A percentile compares a stretch with the other conserved stretches of the same genome.
These are phyloP conservation scores for Odobenus rosmarus DNA, from an alignment of 2,113 vertebrate species.

Conservation along the genomic window DNA sequence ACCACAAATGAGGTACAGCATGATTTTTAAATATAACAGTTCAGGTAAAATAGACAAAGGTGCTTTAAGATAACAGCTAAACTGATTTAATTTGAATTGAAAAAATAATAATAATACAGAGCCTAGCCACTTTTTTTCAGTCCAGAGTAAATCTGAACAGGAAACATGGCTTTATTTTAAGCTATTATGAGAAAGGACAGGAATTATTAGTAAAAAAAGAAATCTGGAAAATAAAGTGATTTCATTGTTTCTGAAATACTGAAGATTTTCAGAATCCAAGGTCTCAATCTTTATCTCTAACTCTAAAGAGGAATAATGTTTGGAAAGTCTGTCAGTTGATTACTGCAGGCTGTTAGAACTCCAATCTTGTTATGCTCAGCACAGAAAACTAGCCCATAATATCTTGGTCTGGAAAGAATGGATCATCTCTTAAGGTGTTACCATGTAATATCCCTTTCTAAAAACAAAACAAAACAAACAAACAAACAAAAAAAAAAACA, in stretches of 20 bases:
- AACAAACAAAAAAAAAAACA: not conserved
- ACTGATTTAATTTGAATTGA: not conserved
- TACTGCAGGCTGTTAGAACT: not conserved
- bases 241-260: slow-evolving; percentile 14
- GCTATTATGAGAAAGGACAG: not conserved
- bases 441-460: not conserved
- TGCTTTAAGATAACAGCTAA: slow-evolving; percentile 50
- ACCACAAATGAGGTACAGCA: not conserved
- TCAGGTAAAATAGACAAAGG: slow-evolving; percentile 13
- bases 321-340: not conserved
- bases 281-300: not conserved
- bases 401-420: not conserved
- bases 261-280: not conserved
- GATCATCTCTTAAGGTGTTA: not conserved
- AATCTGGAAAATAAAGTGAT: slow-evolving; percentile 27
- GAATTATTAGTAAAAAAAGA: not conserved
- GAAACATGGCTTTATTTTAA: not conserved
- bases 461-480: not conserved
- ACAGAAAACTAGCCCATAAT: not conserved
- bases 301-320: not conserved
- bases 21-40: slow-evolving; percentile 52
- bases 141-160: not conserved
- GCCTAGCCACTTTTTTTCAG: not conserved
- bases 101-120: not conserved
- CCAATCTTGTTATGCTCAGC: not conserved